Evolutionary conservation across 2,888 invertebrate species (phyloP).

Genomic region (Pycnomerus fuliginosus): DNA sequence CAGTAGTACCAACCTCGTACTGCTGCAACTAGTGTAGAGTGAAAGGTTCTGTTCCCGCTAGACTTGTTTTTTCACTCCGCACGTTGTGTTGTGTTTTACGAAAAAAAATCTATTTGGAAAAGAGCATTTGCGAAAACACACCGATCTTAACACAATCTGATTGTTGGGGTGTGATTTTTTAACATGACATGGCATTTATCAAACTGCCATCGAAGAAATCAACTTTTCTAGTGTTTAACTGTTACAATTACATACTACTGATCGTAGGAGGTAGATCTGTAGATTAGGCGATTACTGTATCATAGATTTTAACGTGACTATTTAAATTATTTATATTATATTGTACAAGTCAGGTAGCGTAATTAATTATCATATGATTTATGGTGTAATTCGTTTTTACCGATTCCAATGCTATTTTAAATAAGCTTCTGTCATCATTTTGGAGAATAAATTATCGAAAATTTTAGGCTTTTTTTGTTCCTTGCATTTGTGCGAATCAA

Average conservation of each 20-base stretch:
- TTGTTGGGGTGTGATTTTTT: constrained; percentile 8
- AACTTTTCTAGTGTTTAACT: constrained; percentile 22
- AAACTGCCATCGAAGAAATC: constrained; percentile 25
- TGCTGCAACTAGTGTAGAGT: constrained; percentile 48
- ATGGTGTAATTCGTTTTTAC: constrained; percentile 16
- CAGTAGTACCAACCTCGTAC: constrained; percentile 31
- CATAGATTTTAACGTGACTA: constrained; percentile 37
- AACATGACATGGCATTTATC: constrained; percentile 27
- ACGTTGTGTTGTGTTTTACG: constrained; percentile 86
- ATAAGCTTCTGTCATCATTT: constrained; percentile 17
- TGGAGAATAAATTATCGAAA: constrained; percentile 16
- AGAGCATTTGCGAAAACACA: constrained; percentile 88
- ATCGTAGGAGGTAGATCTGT: constrained; percentile 20
- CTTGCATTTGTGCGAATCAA: too few species aligned
- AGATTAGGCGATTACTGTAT: constrained; percentile 24
- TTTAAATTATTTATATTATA: constrained; percentile 36
- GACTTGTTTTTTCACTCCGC: constrained; percentile 53
- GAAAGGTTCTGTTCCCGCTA: constrained; percentile 46
- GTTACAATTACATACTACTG: constrained; percentile 25
- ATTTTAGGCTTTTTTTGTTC: too few species aligned
- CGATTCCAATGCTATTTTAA: constrained; percentile 13
- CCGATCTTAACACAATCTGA: constrained; percentile 57
- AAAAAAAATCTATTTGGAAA: constrained; percentile 77
- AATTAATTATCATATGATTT: constrained; percentile 8
- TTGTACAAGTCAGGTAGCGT: constrained; percentile 9